A percentile compares a stretch with the other conserved stretches of the same genome.
Conservation (phyloP, 2,113 vertebrate species). For the Brachypodius melanocephalos region DNA sequence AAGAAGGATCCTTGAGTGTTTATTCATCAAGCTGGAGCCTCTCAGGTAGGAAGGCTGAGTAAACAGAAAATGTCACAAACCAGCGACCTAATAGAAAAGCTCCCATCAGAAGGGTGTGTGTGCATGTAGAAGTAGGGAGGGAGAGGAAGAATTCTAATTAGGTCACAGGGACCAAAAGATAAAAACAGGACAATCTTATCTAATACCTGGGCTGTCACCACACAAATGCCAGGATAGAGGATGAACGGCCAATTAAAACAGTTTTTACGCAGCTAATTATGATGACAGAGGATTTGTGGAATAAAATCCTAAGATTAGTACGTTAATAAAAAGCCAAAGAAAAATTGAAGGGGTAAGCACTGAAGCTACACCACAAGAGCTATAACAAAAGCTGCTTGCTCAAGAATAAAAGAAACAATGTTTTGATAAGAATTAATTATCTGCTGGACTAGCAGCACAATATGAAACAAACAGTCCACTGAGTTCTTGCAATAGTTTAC, state of each 20-base stretch:
- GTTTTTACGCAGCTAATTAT: background rate
- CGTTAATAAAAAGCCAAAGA: background rate
- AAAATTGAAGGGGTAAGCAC: background rate
- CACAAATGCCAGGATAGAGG: background rate
- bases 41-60: background rate
- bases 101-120: background rate
- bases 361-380: background rate
- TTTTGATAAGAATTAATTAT: background rate
- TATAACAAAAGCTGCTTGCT: background rate
- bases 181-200: constrained; percentile 51
- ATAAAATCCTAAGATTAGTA: background rate
- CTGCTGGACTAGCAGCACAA: background rate
- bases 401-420: background rate
- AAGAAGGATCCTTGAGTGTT: background rate
- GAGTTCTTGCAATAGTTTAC: constrained; percentile 22
- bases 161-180: constrained; percentile 28
- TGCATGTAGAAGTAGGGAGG: background rate
- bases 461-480: background rate
- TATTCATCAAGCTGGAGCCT: background rate
- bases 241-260: background rate
- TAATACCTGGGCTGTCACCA: constrained; percentile 9
- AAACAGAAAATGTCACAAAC: background rate
- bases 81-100: background rate
- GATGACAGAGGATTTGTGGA: background rate
- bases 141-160: constrained; percentile 23